These are phyloP conservation scores for Pteropus rufus DNA, from an alignment of 2,797 vertebrate species.

Conservation along the genomic window DNA sequence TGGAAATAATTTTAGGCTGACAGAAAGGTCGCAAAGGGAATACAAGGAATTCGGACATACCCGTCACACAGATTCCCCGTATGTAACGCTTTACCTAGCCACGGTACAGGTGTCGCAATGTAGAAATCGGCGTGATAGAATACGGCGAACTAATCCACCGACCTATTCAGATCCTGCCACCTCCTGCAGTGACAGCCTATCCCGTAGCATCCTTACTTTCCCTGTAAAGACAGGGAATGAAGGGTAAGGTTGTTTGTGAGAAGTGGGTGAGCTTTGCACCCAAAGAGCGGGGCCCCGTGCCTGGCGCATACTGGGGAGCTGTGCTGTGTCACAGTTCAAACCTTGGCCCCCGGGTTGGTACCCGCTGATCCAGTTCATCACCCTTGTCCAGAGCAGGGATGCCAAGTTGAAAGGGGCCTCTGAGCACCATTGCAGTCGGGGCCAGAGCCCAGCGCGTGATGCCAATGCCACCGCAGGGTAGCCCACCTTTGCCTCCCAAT, in stretches of 20 bases:
- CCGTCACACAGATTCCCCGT: not conserved
- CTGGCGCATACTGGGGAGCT: not conserved
- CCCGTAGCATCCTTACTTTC: not conserved
- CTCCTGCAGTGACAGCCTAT: not conserved
- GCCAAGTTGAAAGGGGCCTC: not conserved
- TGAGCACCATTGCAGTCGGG: not conserved
- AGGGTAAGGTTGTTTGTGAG: not conserved
- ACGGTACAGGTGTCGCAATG: not conserved
- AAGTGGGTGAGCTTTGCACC: not conserved
- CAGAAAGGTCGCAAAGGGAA: not conserved
- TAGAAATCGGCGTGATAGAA: not conserved
- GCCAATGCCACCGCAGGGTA: too few species aligned
- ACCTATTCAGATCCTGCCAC: not conserved
- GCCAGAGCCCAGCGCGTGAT: rapidly evolving
- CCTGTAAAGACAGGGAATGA: not conserved
- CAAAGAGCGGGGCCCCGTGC: not conserved
- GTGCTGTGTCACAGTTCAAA: not conserved
- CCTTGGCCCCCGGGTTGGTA: not conserved
- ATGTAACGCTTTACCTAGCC: too few species aligned
- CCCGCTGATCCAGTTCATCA: not conserved
- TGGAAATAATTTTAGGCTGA: too few species aligned
- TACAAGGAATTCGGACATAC: not conserved
- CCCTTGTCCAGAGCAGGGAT: not conserved
- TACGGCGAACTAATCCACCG: too few species aligned
- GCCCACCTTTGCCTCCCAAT: too few species aligned